Percentiles rank a stretch among this genome's conserved stretches.
Evolutionary conservation across 2,888 invertebrate species (phyloP).

Genomic region (Brenthis daphne): DNA sequence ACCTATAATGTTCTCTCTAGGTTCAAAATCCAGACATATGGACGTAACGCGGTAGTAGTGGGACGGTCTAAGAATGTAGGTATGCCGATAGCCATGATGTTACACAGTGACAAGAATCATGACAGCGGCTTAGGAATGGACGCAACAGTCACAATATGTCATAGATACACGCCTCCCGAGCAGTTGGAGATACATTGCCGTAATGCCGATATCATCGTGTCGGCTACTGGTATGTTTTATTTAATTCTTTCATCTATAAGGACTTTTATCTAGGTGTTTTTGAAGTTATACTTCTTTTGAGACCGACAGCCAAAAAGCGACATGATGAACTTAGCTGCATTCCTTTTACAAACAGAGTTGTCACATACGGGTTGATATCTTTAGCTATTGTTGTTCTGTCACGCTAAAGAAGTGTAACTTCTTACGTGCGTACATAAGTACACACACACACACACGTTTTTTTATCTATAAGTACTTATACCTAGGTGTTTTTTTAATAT

Average conservation of each 20-base stretch:
- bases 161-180: conserved; percentile 91
- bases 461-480: neutral
- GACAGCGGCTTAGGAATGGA: conserved; percentile 88
- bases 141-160: conserved; percentile 94
- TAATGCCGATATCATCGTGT: conserved; percentile 89
- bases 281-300: too few relatives aligned
- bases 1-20: conserved; percentile 47
- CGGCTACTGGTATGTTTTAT: conserved; percentile 84
- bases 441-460: neutral
- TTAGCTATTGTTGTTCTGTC: too few relatives aligned
- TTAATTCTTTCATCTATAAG: neutral
- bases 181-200: conserved; percentile 87
- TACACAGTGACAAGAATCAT: conserved; percentile 88
- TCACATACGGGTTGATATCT: too few relatives aligned
- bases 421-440: too few relatives aligned
- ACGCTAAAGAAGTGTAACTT: too few relatives aligned
- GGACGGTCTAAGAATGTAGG: conserved; percentile 97
- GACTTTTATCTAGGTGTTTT: too few relatives aligned
- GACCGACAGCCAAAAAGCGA: too few relatives aligned
- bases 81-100: conserved; percentile 92
- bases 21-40: conserved; percentile 87
- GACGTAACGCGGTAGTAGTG: conserved; percentile 93
- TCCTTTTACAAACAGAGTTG: too few relatives aligned
- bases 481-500: too few relatives aligned
- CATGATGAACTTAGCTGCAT: too few relatives aligned